Percentiles rank a stretch among this genome's conserved stretches.
phyloP scores from a whole-genome alignment of 2,888 invertebrate species.

The Protodeltote pygarga region DNA sequence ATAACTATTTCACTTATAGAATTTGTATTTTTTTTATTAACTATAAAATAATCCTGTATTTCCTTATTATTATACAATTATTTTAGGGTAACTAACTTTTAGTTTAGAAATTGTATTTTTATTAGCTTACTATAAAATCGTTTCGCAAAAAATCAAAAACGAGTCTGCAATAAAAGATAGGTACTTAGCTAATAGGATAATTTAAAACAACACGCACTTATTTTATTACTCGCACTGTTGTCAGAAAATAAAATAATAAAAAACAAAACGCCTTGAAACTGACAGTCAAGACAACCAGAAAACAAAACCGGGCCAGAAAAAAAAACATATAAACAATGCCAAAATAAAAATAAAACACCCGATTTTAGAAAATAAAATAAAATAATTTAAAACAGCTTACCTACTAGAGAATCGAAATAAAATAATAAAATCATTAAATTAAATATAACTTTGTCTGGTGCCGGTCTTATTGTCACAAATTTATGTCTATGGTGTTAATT shows the following conservation, averaged over 20 bases:
- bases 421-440: slow-evolving; percentile 10
- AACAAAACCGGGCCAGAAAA: background rate
- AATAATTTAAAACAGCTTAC: background rate
- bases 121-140: background rate
- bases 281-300: too few species aligned
- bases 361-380: slow-evolving; percentile 12
- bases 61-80: too few species aligned
- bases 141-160: slow-evolving; percentile 9
- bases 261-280: too few species aligned
- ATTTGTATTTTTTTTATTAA: too few species aligned
- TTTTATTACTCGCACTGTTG: slow-evolving; percentile 10
- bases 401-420: background rate
- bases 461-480: background rate
- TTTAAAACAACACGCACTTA: too few species aligned
- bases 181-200: background rate
- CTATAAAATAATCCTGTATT: too few species aligned
- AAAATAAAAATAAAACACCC: background rate
- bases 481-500: background rate
- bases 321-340: background rate
- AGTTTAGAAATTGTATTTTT: background rate
- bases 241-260: slow-evolving; percentile 3
- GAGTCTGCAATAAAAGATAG: slow-evolving; percentile 4
- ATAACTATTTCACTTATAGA: too few species aligned
- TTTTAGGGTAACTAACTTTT: background rate
- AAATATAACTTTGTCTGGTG: background rate